These are phyloP conservation scores for Echeneis naucrates DNA, from an alignment of 2,797 vertebrate species.

Conservation along the genomic window DNA sequence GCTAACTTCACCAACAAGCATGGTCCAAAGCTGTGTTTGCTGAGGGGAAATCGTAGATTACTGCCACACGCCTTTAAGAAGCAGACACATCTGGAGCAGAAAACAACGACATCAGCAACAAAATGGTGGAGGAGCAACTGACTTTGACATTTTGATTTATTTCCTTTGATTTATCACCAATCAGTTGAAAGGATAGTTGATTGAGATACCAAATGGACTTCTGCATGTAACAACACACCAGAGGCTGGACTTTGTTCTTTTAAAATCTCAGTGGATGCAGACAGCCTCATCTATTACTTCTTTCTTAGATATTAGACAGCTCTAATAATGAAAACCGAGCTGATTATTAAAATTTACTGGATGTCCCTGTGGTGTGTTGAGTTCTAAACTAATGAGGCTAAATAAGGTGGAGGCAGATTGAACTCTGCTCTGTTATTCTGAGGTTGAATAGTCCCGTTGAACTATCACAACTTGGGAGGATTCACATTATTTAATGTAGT, in stretches of 20 bases:
- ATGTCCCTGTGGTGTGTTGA: constrained; percentile 35
- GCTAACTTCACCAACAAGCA: not conserved
- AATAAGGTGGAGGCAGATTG: constrained; percentile 41
- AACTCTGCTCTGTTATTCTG: constrained; percentile 18
- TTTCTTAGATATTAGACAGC: not conserved
- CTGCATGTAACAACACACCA: not conserved
- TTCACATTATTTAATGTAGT: not conserved
- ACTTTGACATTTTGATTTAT: not conserved
- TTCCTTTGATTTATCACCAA: not conserved
- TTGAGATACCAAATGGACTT: not conserved
- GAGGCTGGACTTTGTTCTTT: not conserved
- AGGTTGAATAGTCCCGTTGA: constrained; percentile 4
- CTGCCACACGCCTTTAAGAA: not conserved
- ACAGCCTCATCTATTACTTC: not conserved
- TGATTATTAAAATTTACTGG: constrained; percentile 45
- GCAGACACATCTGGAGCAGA: not conserved
- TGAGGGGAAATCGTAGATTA: not conserved
- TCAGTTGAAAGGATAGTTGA: not conserved
- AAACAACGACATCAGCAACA: too few species aligned
- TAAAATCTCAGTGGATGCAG: not conserved
- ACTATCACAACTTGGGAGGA: not conserved
- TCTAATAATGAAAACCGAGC: constrained; percentile 34
- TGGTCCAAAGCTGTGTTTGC: not conserved
- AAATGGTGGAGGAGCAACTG: not conserved
- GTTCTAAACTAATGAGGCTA: constrained; percentile 31